Conservation (phyloP, 2,888 invertebrate genomes). For the Onchidella celtica region DNA sequence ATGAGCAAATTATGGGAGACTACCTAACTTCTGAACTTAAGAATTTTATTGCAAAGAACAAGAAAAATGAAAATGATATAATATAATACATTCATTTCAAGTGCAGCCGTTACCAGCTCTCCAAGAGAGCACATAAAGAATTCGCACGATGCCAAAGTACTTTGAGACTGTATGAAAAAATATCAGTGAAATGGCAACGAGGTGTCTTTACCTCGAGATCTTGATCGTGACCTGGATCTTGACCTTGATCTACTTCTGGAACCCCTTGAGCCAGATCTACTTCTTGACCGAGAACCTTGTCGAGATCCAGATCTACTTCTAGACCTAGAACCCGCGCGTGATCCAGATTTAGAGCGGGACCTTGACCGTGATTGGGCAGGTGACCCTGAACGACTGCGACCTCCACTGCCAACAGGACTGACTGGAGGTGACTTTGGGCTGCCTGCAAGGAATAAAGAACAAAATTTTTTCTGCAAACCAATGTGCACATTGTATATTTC, state of each 20-base stretch:
- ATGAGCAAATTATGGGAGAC: no score
- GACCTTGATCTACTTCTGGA: constrained; percentile 29
- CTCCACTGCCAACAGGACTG: constrained; percentile 45
- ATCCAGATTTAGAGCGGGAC: constrained; percentile 59
- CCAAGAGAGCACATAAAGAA: no score
- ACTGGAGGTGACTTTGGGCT: constrained; percentile 47
- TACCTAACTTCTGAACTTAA: no score
- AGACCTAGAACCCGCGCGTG: constrained; percentile 54
- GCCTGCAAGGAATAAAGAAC: not conserved
- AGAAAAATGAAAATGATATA: no score
- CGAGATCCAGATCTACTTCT: constrained; percentile 43
- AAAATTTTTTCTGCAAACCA: not conserved
- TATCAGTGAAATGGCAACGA: no score
- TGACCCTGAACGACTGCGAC: constrained; percentile 47
- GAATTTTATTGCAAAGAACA: no score
- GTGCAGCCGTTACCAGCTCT: no score
- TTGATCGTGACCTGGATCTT: constrained; percentile 30
- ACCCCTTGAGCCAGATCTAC: constrained; percentile 31
- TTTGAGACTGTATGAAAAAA: no score
- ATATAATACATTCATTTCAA: no score
- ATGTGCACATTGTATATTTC: no score
- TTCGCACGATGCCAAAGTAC: no score
- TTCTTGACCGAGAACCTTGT: constrained; percentile 31
- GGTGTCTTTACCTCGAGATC: no score
- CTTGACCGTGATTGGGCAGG: constrained; percentile 48